Percentiles rank a stretch among this genome's conserved stretches.
Conservation (phyloP, 2,797 vertebrate genomes). For the Xiphorhynchus erythropygius region DNA sequence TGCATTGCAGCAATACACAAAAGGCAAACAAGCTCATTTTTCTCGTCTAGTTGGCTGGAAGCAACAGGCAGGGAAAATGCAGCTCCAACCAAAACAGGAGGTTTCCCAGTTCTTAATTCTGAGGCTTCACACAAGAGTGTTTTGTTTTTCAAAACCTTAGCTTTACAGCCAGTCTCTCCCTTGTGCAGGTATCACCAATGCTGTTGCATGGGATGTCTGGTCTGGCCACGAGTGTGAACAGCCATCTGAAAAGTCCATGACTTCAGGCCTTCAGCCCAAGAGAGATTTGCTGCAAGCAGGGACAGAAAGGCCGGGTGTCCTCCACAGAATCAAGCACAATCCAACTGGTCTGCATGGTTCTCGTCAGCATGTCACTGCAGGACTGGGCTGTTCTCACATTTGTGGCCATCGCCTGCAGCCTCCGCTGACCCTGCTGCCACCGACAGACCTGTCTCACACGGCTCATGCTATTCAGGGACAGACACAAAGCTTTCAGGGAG, state of each 20-base stretch:
- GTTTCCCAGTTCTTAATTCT: not conserved
- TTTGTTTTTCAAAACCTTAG: not conserved
- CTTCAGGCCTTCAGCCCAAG: not conserved
- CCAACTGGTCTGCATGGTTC: accelerated
- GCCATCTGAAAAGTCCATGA: not conserved
- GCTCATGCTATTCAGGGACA: not conserved
- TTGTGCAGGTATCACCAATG: not conserved
- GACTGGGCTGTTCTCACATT: not conserved
- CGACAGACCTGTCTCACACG: not conserved
- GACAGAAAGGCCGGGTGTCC: not conserved
- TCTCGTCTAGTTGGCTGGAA: not conserved
- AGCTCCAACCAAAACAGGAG: not conserved
- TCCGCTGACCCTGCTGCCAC: not conserved
- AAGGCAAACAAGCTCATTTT: not conserved
- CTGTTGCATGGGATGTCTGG: not conserved
- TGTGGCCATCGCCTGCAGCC: not conserved
- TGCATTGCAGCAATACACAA: not conserved
- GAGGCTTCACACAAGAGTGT: not conserved
- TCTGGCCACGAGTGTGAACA: accelerated
- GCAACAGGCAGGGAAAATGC: not conserved
- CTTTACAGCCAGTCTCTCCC: not conserved
- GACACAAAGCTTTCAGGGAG: not conserved
- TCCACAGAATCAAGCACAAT: not conserved
- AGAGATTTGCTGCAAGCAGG: not conserved
- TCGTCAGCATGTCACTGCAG: not conserved